Evolutionary conservation across 2,113 vertebrate genomes (phyloP).

Genomic region (Vombatus ursinus): DNA sequence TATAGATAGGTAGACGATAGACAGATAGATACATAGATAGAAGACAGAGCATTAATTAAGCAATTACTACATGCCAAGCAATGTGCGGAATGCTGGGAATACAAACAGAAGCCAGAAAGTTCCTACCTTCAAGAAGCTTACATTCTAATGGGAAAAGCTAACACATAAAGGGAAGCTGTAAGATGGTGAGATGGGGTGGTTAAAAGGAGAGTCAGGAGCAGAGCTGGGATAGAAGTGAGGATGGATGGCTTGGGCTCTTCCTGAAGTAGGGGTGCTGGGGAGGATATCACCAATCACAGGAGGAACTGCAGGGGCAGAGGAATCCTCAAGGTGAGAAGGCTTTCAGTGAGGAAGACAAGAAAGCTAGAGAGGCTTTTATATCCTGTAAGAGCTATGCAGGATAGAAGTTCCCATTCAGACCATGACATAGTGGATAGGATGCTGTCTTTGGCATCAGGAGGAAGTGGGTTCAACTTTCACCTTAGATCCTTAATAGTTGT

Average conservation of each 20-base stretch:
- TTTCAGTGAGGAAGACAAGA: neutral
- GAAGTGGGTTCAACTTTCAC: neutral
- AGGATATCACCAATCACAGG: neutral
- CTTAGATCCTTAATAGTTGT: neutral
- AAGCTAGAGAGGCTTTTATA: neutral
- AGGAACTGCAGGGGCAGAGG: neutral
- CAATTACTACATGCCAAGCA: no score
- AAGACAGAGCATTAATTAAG: neutral
- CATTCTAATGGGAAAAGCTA: neutral
- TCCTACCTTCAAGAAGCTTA: neutral
- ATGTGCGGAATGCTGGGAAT: neutral
- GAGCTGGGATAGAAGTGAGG: neutral
- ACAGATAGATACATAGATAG: neutral
- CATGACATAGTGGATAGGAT: neutral
- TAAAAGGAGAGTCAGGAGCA: neutral
- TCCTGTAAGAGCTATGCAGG: neutral
- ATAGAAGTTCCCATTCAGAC: neutral
- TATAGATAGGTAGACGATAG: neutral
- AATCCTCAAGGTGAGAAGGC: neutral
- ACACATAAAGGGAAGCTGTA: neutral
- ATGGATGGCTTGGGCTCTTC: neutral
- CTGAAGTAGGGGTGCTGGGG: neutral
- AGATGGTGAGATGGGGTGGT: neutral
- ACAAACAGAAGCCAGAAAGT: neutral
- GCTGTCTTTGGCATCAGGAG: neutral